phyloP scores from a whole-genome alignment of 2,888 invertebrate species.

The Bombylius major region DNA sequence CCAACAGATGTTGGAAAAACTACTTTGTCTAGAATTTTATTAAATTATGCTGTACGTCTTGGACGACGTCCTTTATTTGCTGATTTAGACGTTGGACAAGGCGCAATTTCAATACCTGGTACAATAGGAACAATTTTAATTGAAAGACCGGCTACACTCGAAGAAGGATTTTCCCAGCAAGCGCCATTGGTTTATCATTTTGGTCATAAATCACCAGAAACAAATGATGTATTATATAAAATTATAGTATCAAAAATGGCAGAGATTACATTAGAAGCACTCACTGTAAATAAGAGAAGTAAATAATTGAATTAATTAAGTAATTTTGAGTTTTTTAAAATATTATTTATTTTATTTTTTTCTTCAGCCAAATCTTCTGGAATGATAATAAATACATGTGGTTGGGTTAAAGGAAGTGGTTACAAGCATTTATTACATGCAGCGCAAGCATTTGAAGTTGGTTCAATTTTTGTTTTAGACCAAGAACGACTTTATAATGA shows the following conservation, averaged over 20 bases:
- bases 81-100: constrained; percentile 93
- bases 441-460: constrained; percentile 90
- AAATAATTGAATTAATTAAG: constrained; percentile 15
- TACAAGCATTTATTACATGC: constrained; percentile 78
- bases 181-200: constrained; percentile 90
- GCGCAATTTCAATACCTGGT: constrained; percentile 82
- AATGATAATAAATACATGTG: constrained; percentile 92
- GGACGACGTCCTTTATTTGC: constrained; percentile 81
- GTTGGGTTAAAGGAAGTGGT: constrained; percentile 89
- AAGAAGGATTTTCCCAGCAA: constrained; percentile 89
- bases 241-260: constrained; percentile 73
- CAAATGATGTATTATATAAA: constrained; percentile 74
- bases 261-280: constrained; percentile 68
- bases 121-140: constrained; percentile 81
- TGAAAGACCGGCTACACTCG: constrained; percentile 84
- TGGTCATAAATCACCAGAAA: constrained; percentile 66
- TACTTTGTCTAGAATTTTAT: constrained; percentile 71
- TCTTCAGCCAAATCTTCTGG: constrained; percentile 66
- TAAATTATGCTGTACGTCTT: constrained; percentile 92
- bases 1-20: constrained; percentile 96
- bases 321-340: not conserved
- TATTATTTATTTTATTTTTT: not conserved
- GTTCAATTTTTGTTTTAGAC: constrained; percentile 88
- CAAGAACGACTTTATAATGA: constrained; percentile 94
- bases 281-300: constrained; percentile 81